These are phyloP conservation scores for Metallyticus violacea DNA, from an alignment of 2,888 invertebrate species.

Conservation along the genomic window DNA sequence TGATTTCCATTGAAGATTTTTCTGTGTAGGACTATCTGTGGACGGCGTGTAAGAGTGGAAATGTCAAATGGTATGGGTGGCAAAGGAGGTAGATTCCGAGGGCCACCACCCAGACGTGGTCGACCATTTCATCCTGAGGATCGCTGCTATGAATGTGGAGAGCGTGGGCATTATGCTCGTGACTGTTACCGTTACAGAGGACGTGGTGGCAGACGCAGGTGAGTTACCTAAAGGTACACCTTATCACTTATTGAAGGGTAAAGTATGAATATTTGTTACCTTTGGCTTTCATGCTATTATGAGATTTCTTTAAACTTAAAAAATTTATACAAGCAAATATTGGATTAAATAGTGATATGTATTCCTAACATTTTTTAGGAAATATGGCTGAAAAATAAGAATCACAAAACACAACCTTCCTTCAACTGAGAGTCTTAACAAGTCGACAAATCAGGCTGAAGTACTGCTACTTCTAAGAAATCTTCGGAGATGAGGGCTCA, in stretches of 20 bases:
- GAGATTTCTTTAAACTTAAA: neutral
- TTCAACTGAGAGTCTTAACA: slow-evolving; percentile 19
- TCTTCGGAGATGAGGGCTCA: slow-evolving; percentile 16
- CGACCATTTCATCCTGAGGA: slow-evolving; percentile 85
- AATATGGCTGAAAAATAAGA: slow-evolving; percentile 32
- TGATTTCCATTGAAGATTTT: neutral
- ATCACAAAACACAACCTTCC: slow-evolving; percentile 28
- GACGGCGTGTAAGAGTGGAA: slow-evolving; percentile 86
- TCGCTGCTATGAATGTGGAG: slow-evolving; percentile 92
- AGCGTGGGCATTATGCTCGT: slow-evolving; percentile 88
- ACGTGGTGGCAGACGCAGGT: slow-evolving; percentile 45
- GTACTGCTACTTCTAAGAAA: slow-evolving; percentile 12
- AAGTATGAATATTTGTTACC: neutral
- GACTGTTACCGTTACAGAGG: slow-evolving; percentile 75
- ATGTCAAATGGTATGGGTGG: slow-evolving; percentile 81
- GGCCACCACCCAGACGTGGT: slow-evolving; percentile 47
- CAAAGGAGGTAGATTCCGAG: slow-evolving; percentile 41
- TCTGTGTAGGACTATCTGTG: slow-evolving; percentile 69
- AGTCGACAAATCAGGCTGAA: slow-evolving; percentile 20
- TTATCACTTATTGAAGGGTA: neutral
- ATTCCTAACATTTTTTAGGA: slow-evolving; percentile 35
- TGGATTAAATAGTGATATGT: slow-evolving; percentile 31
- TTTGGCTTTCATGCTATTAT: neutral
- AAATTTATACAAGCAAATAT: neutral
- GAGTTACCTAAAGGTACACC: slow-evolving; percentile 23